Base-by-base conservation (phyloP, 2,113 vertebrate species). In the Pangasianodon gigas region DNA sequence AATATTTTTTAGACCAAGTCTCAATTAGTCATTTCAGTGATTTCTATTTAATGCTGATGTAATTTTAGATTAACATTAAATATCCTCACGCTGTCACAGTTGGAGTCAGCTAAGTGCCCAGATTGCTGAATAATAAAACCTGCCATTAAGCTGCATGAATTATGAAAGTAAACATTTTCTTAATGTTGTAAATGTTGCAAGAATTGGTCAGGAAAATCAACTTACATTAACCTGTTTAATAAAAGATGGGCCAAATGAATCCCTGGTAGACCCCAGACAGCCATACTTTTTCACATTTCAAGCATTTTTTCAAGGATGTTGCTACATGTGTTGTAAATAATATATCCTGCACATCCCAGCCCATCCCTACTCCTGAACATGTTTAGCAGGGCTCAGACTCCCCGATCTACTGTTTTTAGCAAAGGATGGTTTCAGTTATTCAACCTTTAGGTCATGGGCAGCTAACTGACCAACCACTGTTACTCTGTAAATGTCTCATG, bases 101-200 rank as follows among this genome's bases (percentile, higher is more conserved):
- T 60, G 81, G 81, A 84, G 52, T 8, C 81, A 83, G 48, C 48
- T 81, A 81, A 54, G 54, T 84, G 52, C 54, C 81, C 81, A 84
- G 54, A 58, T 84, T 84, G 81, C 81, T 60, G 81, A 84, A 84
- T 60, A 60, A 84, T 84, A 84, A 84, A 84, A 58, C 19, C 18
- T 58, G 32, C 81, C 54, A 41, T 84, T 84, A 82, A 82, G 52
- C 51, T 82, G n/a, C 80, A 56, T 82, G 80, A 82, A 82, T 82
- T 82, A 82, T 54, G n/a, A 82, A 82, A 32, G 51, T 26, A 79
- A 79, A 48, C n/a, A 82, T 54, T 54, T 82, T 82, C 80, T 56
- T 56, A 82, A 56, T 56, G 29, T 54, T 52, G 79, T 81, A 81
- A 54, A 54, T 58, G 54, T 24, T 84, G 16, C 1, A 41, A 84